Evolutionary conservation across 2,888 invertebrate genomes (phyloP), one percentile per base, ranked within the genome.

Genomic region (Dione juno): DNA sequence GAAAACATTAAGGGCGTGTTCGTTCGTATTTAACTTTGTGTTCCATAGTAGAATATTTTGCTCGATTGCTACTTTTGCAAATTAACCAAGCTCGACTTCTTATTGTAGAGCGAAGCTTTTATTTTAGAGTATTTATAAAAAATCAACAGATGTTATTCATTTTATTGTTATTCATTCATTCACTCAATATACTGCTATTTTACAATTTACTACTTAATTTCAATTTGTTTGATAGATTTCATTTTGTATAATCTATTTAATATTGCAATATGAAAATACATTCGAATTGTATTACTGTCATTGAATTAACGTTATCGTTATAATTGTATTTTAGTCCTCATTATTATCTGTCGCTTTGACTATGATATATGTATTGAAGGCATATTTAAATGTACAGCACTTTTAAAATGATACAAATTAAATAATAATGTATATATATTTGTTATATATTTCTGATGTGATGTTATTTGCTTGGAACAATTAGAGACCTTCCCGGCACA

Each of bases 1-100:
- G 37, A 57, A 57, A 57, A 57, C 11, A 37, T 57, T 57, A 57
- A 57, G 54, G 54, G 54, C 37, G 54, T 57, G 54, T 57, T 57
- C 37, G 37, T 57, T 57, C 16, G 54, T 37, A 37, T 7, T 57
- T 0, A 57, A 57, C 54, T 57, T 57, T 57, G 37, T 57, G 37
- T 57, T 57, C 0, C 37, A 16, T 16, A 57, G 54, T 57, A 37
- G 54, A 57, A 40, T 57, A 57, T 57, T 57, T 57, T 57, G 37
- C 57, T 57, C 57, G 37, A 40, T 57, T 57, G 37, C 37, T 57
- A 40, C 37, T 57, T 57, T 57, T 16, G 37, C 37, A 40, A 57
- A 57, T 57, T 57, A 57, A 57, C 40, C 40, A 11, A 57, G 37
- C 37, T 57, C 57, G 37, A 57, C 16, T 40, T 16, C 11, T 40